A percentile compares a stretch with the other conserved stretches of the same genome.
These are phyloP conservation scores for Forbesichthys agassizii DNA, from an alignment of 2,113 vertebrate species.

Conservation along the genomic window DNA sequence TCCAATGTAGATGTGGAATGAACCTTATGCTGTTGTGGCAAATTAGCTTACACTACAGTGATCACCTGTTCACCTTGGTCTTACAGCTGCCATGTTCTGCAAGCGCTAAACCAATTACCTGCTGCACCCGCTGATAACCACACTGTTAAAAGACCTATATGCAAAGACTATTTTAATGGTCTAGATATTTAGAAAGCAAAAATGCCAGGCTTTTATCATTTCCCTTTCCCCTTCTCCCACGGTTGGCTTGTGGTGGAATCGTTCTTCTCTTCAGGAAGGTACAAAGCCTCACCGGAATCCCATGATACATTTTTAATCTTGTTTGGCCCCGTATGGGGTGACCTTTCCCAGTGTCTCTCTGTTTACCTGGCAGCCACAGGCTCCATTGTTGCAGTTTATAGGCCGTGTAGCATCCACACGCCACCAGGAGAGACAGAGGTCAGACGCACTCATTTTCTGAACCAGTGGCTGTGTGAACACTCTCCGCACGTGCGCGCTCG, in stretches of 20 bases:
- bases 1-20: not conserved
- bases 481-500: slow-evolving; percentile 12
- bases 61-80: not conserved
- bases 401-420: slow-evolving; percentile 47
- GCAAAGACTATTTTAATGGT: slow-evolving; percentile 23
- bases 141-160: not conserved
- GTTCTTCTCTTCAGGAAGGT: slow-evolving; percentile 47
- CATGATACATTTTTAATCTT: slow-evolving; percentile 77
- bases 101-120: slow-evolving; percentile 2
- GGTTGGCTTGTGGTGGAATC: slow-evolving; percentile 15
- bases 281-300: slow-evolving; percentile 50
- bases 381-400: slow-evolving; percentile 64
- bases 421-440: slow-evolving; percentile 55
- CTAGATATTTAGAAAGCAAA: slow-evolving; percentile 15
- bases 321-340: slow-evolving; percentile 69
- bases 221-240: not conserved
- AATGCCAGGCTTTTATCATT: slow-evolving; percentile 2
- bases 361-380: slow-evolving; percentile 64
- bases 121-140: not conserved
- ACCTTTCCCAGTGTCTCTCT: slow-evolving; percentile 69
- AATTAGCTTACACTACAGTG: not conserved
- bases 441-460: slow-evolving; percentile 62
- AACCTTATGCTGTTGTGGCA: not conserved
- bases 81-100: not conserved
- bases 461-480: slow-evolving; percentile 50